These are phyloP conservation scores for Ataeniobius toweri DNA, from an alignment of 2,797 vertebrate species.

Conservation along the genomic window DNA sequence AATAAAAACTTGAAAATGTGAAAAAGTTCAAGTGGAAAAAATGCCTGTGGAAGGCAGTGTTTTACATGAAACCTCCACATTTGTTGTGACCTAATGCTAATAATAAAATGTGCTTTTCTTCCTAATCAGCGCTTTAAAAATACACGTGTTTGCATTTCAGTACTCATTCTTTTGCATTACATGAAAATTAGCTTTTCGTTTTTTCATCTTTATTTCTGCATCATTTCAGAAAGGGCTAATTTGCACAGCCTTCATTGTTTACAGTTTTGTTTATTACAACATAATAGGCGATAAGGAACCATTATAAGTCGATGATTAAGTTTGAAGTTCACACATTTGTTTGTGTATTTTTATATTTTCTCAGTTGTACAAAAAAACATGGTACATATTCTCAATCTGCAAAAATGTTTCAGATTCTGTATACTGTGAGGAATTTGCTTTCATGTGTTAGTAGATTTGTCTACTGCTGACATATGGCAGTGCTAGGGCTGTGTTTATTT, in stretches of 20 bases:
- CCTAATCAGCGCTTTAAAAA: not conserved
- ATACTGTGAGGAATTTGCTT: not conserved
- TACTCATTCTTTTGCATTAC: too few relatives aligned
- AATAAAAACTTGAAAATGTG: not conserved
- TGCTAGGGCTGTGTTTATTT: conserved; percentile 11
- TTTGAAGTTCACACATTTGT: conserved; percentile 20
- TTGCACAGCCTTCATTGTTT: not conserved
- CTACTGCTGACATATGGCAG: not conserved
- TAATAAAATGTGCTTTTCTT: not conserved
- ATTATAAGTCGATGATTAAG: not conserved
- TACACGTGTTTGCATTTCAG: not conserved
- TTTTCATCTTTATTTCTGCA: not conserved
- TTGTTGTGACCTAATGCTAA: not conserved
- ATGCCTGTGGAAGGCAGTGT: too few relatives aligned
- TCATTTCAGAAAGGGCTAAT: not conserved
- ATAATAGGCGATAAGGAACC: not conserved
- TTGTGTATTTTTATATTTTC: conserved; percentile 7
- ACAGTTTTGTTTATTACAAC: not conserved
- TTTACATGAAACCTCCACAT: not conserved
- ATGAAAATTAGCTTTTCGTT: not conserved
- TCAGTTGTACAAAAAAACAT: not conserved
- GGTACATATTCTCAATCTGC: not conserved
- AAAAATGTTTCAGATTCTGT: not conserved
- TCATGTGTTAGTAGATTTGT: not conserved
- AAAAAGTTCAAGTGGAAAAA: too few relatives aligned